phyloP scores from a whole-genome alignment of 2,888 invertebrate genomes.

The Chaitophorus viminalis region DNA sequence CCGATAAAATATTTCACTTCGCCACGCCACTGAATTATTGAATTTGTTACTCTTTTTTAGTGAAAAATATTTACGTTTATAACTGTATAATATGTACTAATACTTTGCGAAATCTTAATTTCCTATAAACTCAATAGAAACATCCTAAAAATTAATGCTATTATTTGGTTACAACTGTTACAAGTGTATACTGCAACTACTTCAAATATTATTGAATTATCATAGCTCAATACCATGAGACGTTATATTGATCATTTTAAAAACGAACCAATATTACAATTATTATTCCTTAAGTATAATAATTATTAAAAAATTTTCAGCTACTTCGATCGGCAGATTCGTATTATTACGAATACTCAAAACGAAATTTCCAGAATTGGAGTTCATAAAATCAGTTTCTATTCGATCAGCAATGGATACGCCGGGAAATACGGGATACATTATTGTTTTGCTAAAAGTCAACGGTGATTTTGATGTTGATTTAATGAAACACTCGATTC shows the following conservation, averaged over 20 bases:
- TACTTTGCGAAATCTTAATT: no score
- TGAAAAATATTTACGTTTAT: no score
- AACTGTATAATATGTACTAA: no score
- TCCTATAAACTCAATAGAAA: no score
- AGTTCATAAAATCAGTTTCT: slow-evolving; percentile 73
- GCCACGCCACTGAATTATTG: no score
- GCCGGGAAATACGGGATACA: slow-evolving; percentile 78
- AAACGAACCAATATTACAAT: neutral
- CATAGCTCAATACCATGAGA: no score
- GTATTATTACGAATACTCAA: slow-evolving; percentile 72
- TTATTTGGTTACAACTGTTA: neutral
- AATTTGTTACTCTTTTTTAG: neutral
- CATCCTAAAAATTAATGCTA: no score
- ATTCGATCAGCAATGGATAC: slow-evolving; percentile 78
- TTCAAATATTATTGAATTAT: neutral
- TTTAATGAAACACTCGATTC: slow-evolving; percentile 63
- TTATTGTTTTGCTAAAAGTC: slow-evolving; percentile 76
- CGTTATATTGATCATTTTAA: neutral
- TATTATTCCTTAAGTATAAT: neutral
- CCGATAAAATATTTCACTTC: no score
- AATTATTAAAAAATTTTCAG: slow-evolving; percentile 26
- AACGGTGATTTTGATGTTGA: slow-evolving; percentile 69
- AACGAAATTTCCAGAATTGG: slow-evolving; percentile 72
- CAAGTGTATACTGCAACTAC: no score
- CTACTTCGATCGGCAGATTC: slow-evolving; percentile 57